Base-by-base conservation (phyloP, 2,888 invertebrate species). In the Harpalus rufipes region DNA sequence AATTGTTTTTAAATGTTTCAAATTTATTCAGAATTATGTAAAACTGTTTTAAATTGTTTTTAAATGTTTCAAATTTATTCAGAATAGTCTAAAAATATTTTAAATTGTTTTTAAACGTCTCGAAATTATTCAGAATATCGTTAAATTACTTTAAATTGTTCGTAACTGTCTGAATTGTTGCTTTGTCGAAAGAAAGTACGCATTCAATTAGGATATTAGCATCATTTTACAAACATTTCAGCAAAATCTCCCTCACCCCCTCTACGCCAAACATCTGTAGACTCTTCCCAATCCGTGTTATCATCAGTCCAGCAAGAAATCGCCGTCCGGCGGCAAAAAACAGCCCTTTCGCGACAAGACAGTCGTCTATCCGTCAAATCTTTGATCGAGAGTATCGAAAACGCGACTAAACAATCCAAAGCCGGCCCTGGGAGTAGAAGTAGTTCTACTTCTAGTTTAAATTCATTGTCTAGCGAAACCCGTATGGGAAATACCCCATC, bases 361-460 rank as follows among this genome's bases (percentile, higher is more conserved):
- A 96, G 96, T 25, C 93, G 96, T 44, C 92, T 97, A 78, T 97
- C 97, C 0, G 98, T 98, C 7, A 97, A 97, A 90, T 96, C 96
- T 80, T 92, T 98, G 41, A 97, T 98, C 86, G 97, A 97, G 90
- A 96, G 96, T 88, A 97, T 98, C 85, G 98, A 98, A 92, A 97
- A 96, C 89, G 95, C 95, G 18, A 95, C 95, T 58, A 96, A 96
- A 90, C 95, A 95, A 74, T 41, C 85, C 2, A 93, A 94, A 86
- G 86, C 86, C 39, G 87, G 88, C 86, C 84, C 92, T 68, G 92
- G 93, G 86, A 94, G 94, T 85, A 92, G 93, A 84, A 94, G 94
- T 87, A 94, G 94, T 87, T 95, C 95, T 21, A 93, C 93, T 5
- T 94, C 94, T 1, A 94, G 93, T 84, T 89, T 94, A 58, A 93